Evolutionary conservation across 2,888 invertebrate genomes (phyloP).

Genomic region (Patella depressa): DNA sequence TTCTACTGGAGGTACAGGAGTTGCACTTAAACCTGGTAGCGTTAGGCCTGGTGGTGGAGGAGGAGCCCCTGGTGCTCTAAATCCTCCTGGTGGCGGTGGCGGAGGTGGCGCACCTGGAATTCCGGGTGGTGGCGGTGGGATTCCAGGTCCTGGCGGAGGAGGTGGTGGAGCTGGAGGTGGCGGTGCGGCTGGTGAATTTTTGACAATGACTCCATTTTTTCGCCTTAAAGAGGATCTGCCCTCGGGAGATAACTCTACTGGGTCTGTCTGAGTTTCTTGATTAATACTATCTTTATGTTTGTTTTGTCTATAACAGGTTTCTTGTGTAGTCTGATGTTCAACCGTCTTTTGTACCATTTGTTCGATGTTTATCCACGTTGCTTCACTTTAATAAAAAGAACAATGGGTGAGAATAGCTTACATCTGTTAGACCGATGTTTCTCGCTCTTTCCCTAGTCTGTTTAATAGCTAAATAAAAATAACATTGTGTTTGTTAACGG

Average conservation of each 20-base stretch:
- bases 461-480: too few relatives aligned
- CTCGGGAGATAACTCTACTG: background rate
- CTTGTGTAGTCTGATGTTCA: constrained; percentile 19
- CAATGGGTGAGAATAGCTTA: too few relatives aligned
- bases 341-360: constrained; percentile 51
- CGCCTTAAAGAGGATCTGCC: background rate
- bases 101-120: constrained; percentile 15
- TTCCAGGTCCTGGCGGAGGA: constrained; percentile 7
- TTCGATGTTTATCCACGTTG: constrained; percentile 58
- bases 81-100: constrained; percentile 38
- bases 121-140: constrained; percentile 33
- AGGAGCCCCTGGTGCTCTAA: constrained; percentile 26
- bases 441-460: too few relatives aligned
- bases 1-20: constrained; percentile 33
- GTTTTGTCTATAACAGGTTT: background rate
- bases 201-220: background rate
- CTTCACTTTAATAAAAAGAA: constrained; percentile 46
- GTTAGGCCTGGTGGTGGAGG: constrained; percentile 41
- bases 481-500: too few relatives aligned
- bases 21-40: constrained; percentile 30
- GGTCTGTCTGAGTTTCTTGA: background rate
- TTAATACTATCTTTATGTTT: background rate
- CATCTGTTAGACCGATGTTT: too few relatives aligned
- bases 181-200: constrained; percentile 27
- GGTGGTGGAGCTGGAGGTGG: constrained; percentile 36